Evolutionary conservation across 1,140 invertebrate species (phyloP).

Genomic region (Sycobia sp.): DNA sequence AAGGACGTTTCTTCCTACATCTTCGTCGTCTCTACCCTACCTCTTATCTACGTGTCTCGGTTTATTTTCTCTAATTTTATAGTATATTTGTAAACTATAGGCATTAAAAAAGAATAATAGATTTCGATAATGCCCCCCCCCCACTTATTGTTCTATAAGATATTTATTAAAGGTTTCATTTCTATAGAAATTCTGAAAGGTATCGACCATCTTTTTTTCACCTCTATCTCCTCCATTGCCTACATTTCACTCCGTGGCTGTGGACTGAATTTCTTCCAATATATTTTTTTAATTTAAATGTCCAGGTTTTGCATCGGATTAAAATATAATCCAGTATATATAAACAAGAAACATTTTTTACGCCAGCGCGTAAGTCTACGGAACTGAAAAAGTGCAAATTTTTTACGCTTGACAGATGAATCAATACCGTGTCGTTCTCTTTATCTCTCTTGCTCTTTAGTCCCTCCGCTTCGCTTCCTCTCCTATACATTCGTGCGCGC

Average conservation of each 20-base stretch:
- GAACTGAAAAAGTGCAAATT: conserved; percentile 38
- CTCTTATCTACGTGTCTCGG: not conserved
- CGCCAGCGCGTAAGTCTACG: not conserved
- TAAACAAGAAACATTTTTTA: no score
- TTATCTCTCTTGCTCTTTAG: not conserved
- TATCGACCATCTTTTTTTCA: not conserved
- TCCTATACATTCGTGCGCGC: not conserved
- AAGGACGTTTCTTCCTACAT: not conserved
- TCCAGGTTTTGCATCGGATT: no score
- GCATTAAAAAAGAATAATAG: no score
- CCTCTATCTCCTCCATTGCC: not conserved
- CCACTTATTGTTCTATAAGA: no score
- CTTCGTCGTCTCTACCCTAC: not conserved
- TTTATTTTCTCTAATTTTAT: no score
- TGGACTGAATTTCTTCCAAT: no score
- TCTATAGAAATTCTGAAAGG: not conserved
- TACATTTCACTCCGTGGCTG: no score
- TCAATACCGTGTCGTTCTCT: conserved; percentile 56
- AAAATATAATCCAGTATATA: no score
- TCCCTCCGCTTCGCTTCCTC: not conserved
- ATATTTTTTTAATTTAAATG: no score
- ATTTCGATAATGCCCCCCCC: no score
- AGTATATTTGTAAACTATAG: no score
- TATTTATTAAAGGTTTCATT: no score
- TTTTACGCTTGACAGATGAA: conserved; percentile 54